These are phyloP conservation scores for Gymnoscelis rufifasciata DNA, from an alignment of 2,888 invertebrate genomes.

Conservation along the genomic window DNA sequence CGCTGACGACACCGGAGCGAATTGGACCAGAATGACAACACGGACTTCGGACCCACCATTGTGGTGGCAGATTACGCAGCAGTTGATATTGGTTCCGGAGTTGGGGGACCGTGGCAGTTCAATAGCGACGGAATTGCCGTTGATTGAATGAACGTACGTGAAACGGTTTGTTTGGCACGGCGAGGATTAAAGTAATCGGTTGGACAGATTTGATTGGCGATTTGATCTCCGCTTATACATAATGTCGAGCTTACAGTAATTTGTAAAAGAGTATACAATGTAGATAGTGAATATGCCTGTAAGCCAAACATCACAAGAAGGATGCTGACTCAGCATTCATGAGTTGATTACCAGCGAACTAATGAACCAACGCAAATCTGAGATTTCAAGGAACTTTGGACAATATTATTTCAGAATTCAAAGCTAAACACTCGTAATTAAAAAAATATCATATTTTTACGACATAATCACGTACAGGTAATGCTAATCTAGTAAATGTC, in stretches of 20 bases:
- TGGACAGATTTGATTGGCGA: constrained; percentile 12
- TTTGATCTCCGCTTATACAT: neutral
- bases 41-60: constrained; percentile 39
- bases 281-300: no score
- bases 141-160: constrained; percentile 26
- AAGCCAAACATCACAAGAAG: no score
- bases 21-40: constrained; percentile 41
- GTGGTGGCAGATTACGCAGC: constrained; percentile 14
- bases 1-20: constrained; percentile 41
- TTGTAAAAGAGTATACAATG: no score
- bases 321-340: no score
- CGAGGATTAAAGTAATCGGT: constrained; percentile 18
- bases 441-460: neutral
- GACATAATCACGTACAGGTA: constrained; percentile 3
- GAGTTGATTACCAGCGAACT: no score
- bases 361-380: no score
- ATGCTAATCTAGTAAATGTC: constrained; percentile 11
- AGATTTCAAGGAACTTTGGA: no score
- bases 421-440: no score
- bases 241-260: no score
- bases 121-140: constrained; percentile 16
- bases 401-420: no score
- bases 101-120: constrained; percentile 11
- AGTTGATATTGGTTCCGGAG: constrained; percentile 9
- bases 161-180: constrained; percentile 20